A percentile compares a stretch with the other conserved stretches of the same genome.
Conservation (phyloP, 2,113 vertebrate species). For the Dolichallabes microphthalmus region DNA sequence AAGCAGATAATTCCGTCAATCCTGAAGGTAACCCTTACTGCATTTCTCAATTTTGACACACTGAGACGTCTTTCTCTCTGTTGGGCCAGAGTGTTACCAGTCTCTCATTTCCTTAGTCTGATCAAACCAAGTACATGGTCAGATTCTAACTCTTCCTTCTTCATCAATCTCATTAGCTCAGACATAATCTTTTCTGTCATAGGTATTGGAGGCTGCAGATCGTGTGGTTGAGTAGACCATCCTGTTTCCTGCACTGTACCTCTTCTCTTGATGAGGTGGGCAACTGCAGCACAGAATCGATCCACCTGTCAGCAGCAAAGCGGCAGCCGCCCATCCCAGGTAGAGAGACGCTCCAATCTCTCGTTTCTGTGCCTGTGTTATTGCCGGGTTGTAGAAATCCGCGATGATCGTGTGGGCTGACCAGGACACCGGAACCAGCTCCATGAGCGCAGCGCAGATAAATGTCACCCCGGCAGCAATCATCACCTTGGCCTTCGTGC, state of each 20-base stretch:
- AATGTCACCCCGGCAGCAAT: conserved; percentile 80
- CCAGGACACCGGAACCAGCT: conserved; percentile 88
- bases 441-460: conserved; percentile 77
- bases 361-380: conserved; percentile 76
- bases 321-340: conserved; percentile 85
- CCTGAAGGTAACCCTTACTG: conserved; percentile 1
- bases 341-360: conserved; percentile 87
- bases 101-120: conserved; percentile 8
- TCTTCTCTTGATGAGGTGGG: conserved; percentile 75
- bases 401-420: conserved; percentile 83
- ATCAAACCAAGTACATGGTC: conserved; percentile 17
- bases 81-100: not conserved
- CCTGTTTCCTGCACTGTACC: conserved; percentile 71
- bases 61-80: not conserved
- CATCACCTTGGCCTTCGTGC: conserved; percentile 84
- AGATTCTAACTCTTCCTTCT: not conserved
- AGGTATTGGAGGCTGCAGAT: conserved; percentile 65
- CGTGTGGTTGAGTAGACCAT: conserved; percentile 77
- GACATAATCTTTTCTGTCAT: conserved; percentile 85
- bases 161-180: conserved; percentile 60
- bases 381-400: conserved; percentile 81
- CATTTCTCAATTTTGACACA: not conserved
- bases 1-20: not conserved
- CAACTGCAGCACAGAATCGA: conserved; percentile 85
- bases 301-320: conserved; percentile 83